phyloP scores from a whole-genome alignment of 2,888 invertebrate genomes.

The Trachelus iudaicus region DNA sequence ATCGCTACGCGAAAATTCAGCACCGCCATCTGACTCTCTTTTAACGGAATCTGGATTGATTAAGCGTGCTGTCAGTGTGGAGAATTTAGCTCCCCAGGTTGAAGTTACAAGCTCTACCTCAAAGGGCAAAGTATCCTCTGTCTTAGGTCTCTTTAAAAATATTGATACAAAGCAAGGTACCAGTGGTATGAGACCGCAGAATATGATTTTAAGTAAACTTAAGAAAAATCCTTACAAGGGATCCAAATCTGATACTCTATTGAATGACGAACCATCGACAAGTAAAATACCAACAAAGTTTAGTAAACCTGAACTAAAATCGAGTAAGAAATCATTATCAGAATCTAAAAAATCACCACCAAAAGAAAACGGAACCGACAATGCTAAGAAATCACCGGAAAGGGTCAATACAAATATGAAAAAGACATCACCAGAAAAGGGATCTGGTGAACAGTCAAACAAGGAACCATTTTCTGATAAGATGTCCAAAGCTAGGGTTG shows the following conservation, averaged over 20 bases:
- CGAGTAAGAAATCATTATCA: conserved; percentile 25
- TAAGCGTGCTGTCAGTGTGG: conserved; percentile 79
- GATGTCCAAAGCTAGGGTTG: conserved; percentile 36
- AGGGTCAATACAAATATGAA: background rate
- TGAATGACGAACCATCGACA: conserved; percentile 33
- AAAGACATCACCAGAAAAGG: conserved; percentile 15
- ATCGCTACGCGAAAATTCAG: conserved; percentile 47
- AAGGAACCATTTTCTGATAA: conserved; percentile 23
- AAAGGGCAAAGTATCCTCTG: conserved; percentile 79
- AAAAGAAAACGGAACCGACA: conserved; percentile 34
- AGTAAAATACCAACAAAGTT: conserved; percentile 57
- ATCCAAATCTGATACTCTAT: conserved; percentile 40
- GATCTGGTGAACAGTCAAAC: background rate
- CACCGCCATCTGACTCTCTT: conserved; percentile 45
- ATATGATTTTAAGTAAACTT: conserved; percentile 64
- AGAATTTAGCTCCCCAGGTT: conserved; percentile 68
- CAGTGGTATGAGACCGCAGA: conserved; percentile 33
- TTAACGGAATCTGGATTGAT: conserved; percentile 76
- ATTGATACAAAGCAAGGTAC: conserved; percentile 43
- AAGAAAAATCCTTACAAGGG: conserved; percentile 68
- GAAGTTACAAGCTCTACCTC: conserved; percentile 66
- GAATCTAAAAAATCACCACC: conserved; percentile 38
- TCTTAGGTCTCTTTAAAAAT: conserved; percentile 81
- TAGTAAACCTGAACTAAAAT: conserved; percentile 37
- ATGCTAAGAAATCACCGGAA: conserved; percentile 35